Conservation (phyloP, 2,797 vertebrate species). For the Enteromius viviparus region DNA sequence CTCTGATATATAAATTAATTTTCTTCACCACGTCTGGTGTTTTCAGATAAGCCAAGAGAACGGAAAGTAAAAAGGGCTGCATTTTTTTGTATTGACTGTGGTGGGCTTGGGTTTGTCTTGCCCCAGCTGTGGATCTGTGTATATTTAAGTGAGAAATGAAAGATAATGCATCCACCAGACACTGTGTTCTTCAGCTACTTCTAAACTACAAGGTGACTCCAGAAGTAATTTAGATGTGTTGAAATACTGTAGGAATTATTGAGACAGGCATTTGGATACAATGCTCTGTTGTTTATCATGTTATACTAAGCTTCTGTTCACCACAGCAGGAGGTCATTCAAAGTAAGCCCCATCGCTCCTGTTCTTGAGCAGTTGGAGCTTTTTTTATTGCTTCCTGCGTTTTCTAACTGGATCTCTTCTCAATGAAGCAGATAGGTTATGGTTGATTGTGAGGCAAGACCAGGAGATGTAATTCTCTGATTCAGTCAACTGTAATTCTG, state of each 20-base stretch:
- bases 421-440: not conserved
- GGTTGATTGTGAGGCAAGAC: not conserved
- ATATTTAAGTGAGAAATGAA: constrained; percentile 13
- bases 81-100: constrained; percentile 2
- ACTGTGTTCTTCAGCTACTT: not conserved
- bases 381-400: constrained; percentile 26
- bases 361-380: constrained; percentile 14
- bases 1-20: constrained; percentile 54
- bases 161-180: not conserved
- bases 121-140: constrained; percentile 19
- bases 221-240: not conserved
- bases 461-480: not conserved
- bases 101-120: constrained; percentile 39
- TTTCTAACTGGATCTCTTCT: constrained; percentile 31
- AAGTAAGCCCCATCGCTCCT: not conserved
- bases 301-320: not conserved
- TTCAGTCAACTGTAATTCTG: not conserved
- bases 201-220: not conserved
- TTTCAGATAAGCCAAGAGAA: constrained; percentile 1
- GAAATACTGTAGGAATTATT: not conserved
- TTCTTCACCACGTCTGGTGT: constrained; percentile 51
- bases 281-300: constrained; percentile 1
- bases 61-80: constrained; percentile 10
- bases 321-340: not conserved
- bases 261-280: not conserved